Percentiles rank a stretch among this genome's conserved stretches.
Evolutionary conservation across 1,140 invertebrate genomes (phyloP).

Genomic region (Probaryconus sp.): DNA sequence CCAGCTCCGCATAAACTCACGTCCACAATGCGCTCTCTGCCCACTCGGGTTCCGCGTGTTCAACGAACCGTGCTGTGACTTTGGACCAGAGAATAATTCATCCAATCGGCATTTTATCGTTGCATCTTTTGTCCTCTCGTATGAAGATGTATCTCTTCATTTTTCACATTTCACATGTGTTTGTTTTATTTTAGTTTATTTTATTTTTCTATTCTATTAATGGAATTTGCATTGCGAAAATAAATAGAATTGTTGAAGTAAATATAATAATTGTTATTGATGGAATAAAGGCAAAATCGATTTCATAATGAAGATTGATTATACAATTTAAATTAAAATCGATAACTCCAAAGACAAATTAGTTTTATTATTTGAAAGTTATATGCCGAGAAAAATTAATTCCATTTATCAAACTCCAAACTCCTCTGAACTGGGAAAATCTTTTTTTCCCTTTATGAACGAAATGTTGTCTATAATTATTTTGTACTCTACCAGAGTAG

Average conservation of each 20-base stretch:
- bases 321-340: too few species aligned
- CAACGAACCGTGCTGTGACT: slow-evolving; percentile 63
- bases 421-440: too few species aligned
- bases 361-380: too few species aligned
- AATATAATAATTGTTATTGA: too few species aligned
- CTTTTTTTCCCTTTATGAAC: too few species aligned
- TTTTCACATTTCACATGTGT: slow-evolving; percentile 2
- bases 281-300: too few species aligned
- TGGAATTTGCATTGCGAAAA: neutral
- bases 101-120: slow-evolving; percentile 32
- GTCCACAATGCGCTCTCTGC: slow-evolving; percentile 61
- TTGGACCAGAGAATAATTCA: slow-evolving; percentile 56
- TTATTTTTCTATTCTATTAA: slow-evolving; percentile 12
- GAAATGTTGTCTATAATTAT: slow-evolving; percentile 22
- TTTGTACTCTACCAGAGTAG: slow-evolving; percentile 35
- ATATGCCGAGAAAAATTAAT: too few species aligned
- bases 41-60: slow-evolving; percentile 64
- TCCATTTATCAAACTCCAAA: too few species aligned
- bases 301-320: too few species aligned
- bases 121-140: slow-evolving; percentile 18
- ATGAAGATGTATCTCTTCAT: slow-evolving; percentile 35
- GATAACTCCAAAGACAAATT: too few species aligned
- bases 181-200: too few species aligned
- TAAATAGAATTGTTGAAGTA: too few species aligned
- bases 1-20: slow-evolving; percentile 67